Evolutionary conservation across 2,888 invertebrate genomes (phyloP), one percentile per base, ranked within the genome.

Genomic region (Pinctada fucata): DNA sequence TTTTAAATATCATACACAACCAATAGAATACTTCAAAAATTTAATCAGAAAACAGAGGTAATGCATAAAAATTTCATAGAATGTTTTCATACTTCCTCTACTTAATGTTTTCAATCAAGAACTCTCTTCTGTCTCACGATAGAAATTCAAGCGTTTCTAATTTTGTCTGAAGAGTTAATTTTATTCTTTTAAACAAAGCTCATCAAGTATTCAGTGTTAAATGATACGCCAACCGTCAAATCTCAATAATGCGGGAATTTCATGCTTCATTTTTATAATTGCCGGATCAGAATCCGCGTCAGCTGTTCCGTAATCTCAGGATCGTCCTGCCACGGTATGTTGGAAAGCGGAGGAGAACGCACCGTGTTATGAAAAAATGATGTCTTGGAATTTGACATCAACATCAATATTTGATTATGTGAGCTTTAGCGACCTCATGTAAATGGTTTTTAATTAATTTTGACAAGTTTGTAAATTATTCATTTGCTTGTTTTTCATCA

Each of bases 391-490:
- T 58, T 58, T 58, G 58, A 58, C 58, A 58, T 58, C 58, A 58
- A 58, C 58, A 58, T 58, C 58, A 58, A 58, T 58, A 13, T 58
- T 58, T 58, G 58, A 58, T 58, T 58, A 58, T 10, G 8, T 58
- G 58, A 13, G 58, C 58, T 58, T 58, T 58, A 58, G 58, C 58
- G 58, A 58, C 58, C 58, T 6, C 13, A 13, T 58, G 58, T 58
- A 58, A 58, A 58, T 58, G 58, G 58, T 6, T 58, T 58, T 58
- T 58, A 58, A 58, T 58, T 58, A 58, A 58, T 58, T 13, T 58
- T 58, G 58, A 58, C 58, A 58, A 58, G 58, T 58, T 58, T 58
- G 58, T 58, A 58, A 58, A 58, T 58, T 13, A 58, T 58, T 58
- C 58, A 58, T 58, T 10, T 58, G 58, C 58, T 58, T 58, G 58